Percentiles rank a stretch among this genome's conserved stretches.
Conservation (phyloP, 1,140 invertebrate species). For the Anoplophora glabripennis region DNA sequence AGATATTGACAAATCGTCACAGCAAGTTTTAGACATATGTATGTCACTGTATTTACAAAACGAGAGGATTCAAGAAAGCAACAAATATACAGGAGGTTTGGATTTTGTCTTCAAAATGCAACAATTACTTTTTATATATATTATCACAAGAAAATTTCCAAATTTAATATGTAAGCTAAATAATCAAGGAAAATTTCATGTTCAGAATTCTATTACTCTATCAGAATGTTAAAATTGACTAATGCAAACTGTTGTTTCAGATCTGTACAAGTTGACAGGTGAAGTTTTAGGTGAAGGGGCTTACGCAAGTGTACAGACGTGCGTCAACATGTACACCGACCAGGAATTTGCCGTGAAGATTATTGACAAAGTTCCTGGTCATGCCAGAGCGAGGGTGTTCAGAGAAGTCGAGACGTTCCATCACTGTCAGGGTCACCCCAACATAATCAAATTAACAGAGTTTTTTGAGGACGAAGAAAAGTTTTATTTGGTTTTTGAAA, state of each 20-base stretch:
- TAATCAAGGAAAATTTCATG: too few relatives aligned
- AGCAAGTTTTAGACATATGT: too few relatives aligned
- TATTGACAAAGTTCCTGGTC: slow-evolving; percentile 91
- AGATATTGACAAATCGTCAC: too few relatives aligned
- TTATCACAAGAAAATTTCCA: too few relatives aligned
- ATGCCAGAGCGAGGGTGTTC: slow-evolving; percentile 89
- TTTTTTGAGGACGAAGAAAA: slow-evolving; percentile 96
- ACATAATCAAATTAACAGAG: slow-evolving; percentile 96
- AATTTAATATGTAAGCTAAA: too few relatives aligned
- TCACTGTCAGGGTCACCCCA: slow-evolving; percentile 93
- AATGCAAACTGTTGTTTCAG: slow-evolving; percentile 55
- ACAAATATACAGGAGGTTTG: too few relatives aligned
- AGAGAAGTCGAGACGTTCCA: slow-evolving; percentile 98
- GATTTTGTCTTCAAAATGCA: too few relatives aligned
- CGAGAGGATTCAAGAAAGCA: too few relatives aligned
- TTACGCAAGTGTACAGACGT: slow-evolving; percentile 93
- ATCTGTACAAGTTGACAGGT: slow-evolving; percentile 91
- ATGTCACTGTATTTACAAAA: too few relatives aligned
- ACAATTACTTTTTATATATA: too few relatives aligned
- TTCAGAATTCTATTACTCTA: too few relatives aligned
- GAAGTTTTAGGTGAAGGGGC: slow-evolving; percentile 95
- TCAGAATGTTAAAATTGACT: too few relatives aligned
- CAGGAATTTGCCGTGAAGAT: slow-evolving; percentile 97
- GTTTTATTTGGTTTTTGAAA: slow-evolving; percentile 98
- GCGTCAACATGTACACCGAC: slow-evolving; percentile 84